Evolutionary conservation across 2,888 invertebrate genomes (phyloP).

Genomic region (Synanthedon vespiformis): DNA sequence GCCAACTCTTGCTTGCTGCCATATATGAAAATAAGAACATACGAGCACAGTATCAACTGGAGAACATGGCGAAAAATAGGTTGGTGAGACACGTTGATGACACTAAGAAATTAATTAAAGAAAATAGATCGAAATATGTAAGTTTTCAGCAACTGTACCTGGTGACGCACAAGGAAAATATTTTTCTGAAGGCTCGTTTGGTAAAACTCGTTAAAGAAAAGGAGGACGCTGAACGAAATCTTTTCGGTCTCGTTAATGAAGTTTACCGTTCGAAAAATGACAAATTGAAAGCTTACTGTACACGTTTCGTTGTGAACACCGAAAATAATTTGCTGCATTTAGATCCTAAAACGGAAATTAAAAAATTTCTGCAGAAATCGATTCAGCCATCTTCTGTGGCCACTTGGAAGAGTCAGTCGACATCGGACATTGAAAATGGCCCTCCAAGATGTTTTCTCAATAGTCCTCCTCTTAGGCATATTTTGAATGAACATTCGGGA

Average conservation of each 20-base stretch:
- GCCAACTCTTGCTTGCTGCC: constrained; percentile 34
- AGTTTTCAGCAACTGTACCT: constrained; percentile 49
- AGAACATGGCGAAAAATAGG: constrained; percentile 39
- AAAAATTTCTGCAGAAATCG: constrained; percentile 26
- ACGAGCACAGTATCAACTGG: constrained; percentile 36
- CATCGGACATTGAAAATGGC: not conserved
- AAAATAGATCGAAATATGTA: constrained; percentile 33
- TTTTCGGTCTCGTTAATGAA: constrained; percentile 38
- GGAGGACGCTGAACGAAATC: constrained; percentile 34
- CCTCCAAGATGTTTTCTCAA: not conserved
- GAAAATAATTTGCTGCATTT: constrained; percentile 36
- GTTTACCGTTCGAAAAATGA: constrained; percentile 40
- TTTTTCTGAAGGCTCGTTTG: constrained; percentile 36
- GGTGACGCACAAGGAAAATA: constrained; percentile 47
- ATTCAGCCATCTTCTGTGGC: constrained; percentile 1
- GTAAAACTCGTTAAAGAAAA: constrained; percentile 38
- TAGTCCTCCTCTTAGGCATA: not conserved
- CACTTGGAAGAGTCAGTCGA: constrained; percentile 5
- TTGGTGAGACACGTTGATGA: constrained; percentile 34
- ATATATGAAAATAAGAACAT: constrained; percentile 48
- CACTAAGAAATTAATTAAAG: constrained; percentile 37
- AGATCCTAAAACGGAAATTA: constrained; percentile 39
- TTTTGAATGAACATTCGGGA: constrained; percentile 15
- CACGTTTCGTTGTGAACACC: constrained; percentile 38
- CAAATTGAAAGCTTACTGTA: constrained; percentile 42